phyloP scores from a whole-genome alignment of 2,113 vertebrate species.

The Sceloporus undulatus region DNA sequence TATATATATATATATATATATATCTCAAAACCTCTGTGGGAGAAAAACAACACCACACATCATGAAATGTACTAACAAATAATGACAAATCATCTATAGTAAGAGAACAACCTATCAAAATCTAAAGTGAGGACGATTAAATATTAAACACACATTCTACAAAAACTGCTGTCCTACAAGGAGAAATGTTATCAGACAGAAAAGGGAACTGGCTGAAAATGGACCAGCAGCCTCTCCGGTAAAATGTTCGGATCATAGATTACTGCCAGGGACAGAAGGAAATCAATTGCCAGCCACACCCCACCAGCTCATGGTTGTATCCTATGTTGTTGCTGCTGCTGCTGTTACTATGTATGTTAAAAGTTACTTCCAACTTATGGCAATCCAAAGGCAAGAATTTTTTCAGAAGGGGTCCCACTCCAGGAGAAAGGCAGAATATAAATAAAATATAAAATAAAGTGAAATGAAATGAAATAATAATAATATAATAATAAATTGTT shows the following conservation, averaged over 20 bases:
- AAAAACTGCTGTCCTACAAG: background rate
- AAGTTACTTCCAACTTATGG: too few species aligned
- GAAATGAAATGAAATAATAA: too few species aligned
- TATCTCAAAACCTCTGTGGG: background rate
- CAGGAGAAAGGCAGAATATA: too few species aligned
- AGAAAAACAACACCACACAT: background rate
- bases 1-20: background rate
- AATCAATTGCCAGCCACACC: background rate
- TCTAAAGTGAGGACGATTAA: background rate
- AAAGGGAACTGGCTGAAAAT: background rate
- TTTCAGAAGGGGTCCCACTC: too few species aligned
- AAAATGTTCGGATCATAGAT: background rate
- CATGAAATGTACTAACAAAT: background rate
- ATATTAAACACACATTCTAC: background rate
- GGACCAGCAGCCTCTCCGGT: background rate
- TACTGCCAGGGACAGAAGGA: background rate
- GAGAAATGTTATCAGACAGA: background rate
- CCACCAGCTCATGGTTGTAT: too few species aligned
- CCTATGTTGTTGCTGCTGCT: too few species aligned
- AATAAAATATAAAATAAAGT: too few species aligned
- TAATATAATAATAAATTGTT: too few species aligned
- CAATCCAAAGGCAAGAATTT: too few species aligned
- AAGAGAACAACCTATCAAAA: background rate
- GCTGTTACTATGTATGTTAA: too few species aligned
- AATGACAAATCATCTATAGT: background rate